phyloP scores from a whole-genome alignment of 1,140 invertebrate species.

The Cydia pomonella region DNA sequence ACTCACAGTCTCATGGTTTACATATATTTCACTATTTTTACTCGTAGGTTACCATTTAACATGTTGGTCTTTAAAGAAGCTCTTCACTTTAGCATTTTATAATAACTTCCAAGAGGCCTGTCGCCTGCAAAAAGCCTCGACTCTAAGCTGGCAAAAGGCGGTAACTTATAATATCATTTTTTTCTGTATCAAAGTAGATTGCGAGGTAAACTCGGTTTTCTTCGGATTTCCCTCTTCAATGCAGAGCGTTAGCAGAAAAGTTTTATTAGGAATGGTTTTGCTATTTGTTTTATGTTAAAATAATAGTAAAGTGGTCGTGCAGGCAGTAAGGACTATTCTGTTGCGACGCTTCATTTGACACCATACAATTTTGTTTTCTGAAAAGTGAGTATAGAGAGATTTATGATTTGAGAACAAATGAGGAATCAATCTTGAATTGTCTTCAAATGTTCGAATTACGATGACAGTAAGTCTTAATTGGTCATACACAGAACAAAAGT shows the following conservation, averaged over 20 bases:
- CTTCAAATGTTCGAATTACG: no score
- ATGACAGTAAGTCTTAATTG: no score
- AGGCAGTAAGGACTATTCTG: not conserved
- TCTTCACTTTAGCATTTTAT: conserved; percentile 1
- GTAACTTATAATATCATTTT: conserved; percentile 33
- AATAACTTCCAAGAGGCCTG: not conserved
- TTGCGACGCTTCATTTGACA: not conserved
- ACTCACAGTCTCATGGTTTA: no score
- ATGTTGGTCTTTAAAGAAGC: not conserved
- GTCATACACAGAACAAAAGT: no score
- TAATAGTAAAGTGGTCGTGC: not conserved
- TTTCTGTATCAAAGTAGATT: conserved; percentile 32
- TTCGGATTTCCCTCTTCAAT: conserved; percentile 25
- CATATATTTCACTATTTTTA: no score
- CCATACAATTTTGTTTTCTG: not conserved
- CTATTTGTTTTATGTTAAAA: not conserved
- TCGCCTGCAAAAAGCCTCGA: conserved; percentile 17
- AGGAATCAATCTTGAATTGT: no score
- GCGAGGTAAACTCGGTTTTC: conserved; percentile 27
- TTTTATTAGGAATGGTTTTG: not conserved
- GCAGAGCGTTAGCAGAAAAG: conserved; percentile 16
- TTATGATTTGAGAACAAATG: no score
- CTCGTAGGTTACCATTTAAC: not conserved
- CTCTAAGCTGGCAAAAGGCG: conserved; percentile 4
- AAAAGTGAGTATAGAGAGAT: no score